Evolutionary conservation across 2,797 vertebrate species (phyloP), one percentile per base, ranked within the genome.

Genomic region (Phylloscopus collybita): DNA sequence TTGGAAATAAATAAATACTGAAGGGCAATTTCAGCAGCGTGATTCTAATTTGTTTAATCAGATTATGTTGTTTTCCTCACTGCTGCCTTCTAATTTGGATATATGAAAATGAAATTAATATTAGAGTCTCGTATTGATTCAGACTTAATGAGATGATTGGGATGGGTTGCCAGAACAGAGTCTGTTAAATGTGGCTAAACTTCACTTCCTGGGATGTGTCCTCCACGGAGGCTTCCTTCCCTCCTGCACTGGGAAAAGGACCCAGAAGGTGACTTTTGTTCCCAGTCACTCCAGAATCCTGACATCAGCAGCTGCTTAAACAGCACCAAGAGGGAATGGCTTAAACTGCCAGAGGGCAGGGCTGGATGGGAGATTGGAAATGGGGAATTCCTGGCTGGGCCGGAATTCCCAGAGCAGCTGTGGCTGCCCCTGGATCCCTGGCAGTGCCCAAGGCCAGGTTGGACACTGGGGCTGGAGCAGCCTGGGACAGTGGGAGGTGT

Each of bases 31-130:
- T 96, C 96, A 97, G 88, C 93, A 98, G 96, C 80, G 6, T 88
- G 95, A 95, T 96, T 95, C 95, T 97, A 97, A 97, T 98, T 97
- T 97, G 97, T 96, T 80, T 97, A 97, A 97, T 97, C 96, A 88
- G 97, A 97, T 97, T 92, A 88, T 91, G 95, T 93, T 97, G 83
- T 97, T 96, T 95, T 96, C 97, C 91, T 97, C 97, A 79, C 95
- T 93, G 91, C 95, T 93, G 93, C 80, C 88, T 97, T 96, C 95
- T 96, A 94, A 97, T 97, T 97, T 95, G 93, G 90, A 91, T 94
- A 92, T 70, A 67, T 67, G 79, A 94, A 94, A 97, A 96, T 95
- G 94, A 96, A 88, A 96, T 96, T 97, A 97, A 97, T 97, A 97
- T 96, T 94, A 96, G 96, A 95, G 95, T 97, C 80, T 89, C 90